These are phyloP conservation scores for Mustela lutreola DNA, from an alignment of 2,113 vertebrate species.

Conservation along the genomic window DNA sequence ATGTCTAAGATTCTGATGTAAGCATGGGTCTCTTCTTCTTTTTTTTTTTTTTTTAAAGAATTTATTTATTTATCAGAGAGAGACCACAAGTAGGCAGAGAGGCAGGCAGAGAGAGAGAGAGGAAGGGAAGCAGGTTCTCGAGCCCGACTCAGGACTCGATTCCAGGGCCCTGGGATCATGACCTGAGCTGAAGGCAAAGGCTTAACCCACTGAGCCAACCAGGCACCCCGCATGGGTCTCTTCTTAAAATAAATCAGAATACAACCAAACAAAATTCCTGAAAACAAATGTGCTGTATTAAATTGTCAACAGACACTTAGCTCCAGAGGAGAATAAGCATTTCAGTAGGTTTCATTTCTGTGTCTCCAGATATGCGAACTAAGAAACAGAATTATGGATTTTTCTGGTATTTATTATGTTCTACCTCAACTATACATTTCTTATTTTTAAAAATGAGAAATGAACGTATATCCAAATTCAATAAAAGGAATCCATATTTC, in stretches of 20 bases:
- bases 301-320: background rate
- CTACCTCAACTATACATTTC: background rate
- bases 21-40: background rate
- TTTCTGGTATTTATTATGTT: conserved; percentile 18
- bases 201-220: too few relatives aligned
- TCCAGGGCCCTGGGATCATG: too few relatives aligned
- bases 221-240: background rate
- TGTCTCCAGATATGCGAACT: background rate
- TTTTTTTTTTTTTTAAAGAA: too few relatives aligned
- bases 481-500: conserved; percentile 10
- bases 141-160: too few relatives aligned
- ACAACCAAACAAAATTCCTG: conserved; percentile 8
- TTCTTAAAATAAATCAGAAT: conserved; percentile 54
- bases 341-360: conserved; percentile 37
- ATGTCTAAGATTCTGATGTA: conserved; percentile 17
- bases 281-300: background rate
- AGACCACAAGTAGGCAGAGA: too few relatives aligned
- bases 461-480: conserved; percentile 17
- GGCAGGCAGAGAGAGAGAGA: too few relatives aligned
- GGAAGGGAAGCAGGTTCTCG: too few relatives aligned
- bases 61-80: too few relatives aligned
- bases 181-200: too few relatives aligned
- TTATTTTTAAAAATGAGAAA: conserved; percentile 9
- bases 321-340: background rate
- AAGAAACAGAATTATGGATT: conserved; percentile 8